phyloP scores from a whole-genome alignment of 2,888 invertebrate genomes.

The Scaptomyza caliginosa region DNA sequence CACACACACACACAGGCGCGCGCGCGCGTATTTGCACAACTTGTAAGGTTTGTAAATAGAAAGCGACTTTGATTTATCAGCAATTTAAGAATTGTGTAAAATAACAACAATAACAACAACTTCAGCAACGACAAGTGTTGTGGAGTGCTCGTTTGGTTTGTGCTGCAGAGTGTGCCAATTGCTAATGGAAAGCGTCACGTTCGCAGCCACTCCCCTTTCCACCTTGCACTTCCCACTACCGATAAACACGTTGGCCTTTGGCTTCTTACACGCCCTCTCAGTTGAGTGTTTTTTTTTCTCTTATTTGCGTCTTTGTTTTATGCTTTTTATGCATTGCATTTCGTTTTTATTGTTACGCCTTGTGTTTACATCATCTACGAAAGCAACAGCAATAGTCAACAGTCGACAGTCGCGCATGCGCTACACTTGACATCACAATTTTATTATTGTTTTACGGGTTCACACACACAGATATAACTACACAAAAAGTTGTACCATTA shows the following conservation, averaged over 20 bases:
- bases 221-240: conserved; percentile 17
- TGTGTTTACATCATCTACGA: conserved; percentile 62
- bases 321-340: conserved; percentile 31
- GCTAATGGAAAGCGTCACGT: conserved; percentile 54
- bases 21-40: conserved; percentile 19
- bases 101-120: conserved; percentile 41
- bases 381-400: conserved; percentile 5
- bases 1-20: not conserved
- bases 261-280: conserved; percentile 26
- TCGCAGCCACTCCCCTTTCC: conserved; percentile 29
- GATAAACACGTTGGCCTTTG: conserved; percentile 49
- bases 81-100: conserved; percentile 66
- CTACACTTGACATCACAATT: conserved; percentile 54
- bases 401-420: conserved; percentile 66
- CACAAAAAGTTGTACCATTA: conserved; percentile 51
- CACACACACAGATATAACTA: conserved; percentile 5
- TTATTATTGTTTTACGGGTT: conserved; percentile 9
- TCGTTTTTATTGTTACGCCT: conserved; percentile 48
- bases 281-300: not conserved
- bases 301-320: conserved; percentile 6
- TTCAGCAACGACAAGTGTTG: conserved; percentile 23
- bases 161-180: conserved; percentile 61
- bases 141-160: conserved; percentile 8
- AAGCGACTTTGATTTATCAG: conserved; percentile 69
- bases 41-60: conserved; percentile 57